These are phyloP conservation scores for Drosophila aldrichi DNA, from an alignment of 2,888 invertebrate species.

Conservation along the genomic window DNA sequence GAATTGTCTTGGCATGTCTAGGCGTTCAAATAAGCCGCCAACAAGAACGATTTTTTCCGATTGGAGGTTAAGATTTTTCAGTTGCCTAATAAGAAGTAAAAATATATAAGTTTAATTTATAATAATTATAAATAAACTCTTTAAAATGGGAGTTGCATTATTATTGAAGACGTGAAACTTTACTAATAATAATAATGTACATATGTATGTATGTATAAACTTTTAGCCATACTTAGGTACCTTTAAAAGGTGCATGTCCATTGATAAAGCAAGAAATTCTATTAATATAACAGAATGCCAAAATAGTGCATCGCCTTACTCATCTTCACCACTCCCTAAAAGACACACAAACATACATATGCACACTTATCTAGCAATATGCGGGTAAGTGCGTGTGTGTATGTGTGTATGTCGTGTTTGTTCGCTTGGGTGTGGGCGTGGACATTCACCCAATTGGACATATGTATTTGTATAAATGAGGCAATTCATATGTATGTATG, in stretches of 20 bases:
- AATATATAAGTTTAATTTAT: neutral
- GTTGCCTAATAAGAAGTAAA: neutral
- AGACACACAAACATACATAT: slow-evolving; percentile 16
- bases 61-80: slow-evolving; percentile 4
- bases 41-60: neutral
- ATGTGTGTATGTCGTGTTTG: slow-evolving; percentile 4
- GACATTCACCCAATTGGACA: neutral
- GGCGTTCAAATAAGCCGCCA: neutral
- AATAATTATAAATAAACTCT: neutral
- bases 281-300: slow-evolving; percentile 65
- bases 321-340: slow-evolving; percentile 62
- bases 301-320: slow-evolving; percentile 64
- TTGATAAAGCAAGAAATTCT: slow-evolving; percentile 71
- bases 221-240: slow-evolving; percentile 6
- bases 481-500: slow-evolving; percentile 9
- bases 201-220: neutral
- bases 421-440: slow-evolving; percentile 27
- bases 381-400: neutral
- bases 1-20: neutral
- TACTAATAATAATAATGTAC: neutral
- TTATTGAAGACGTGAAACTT: neutral
- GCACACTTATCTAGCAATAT: slow-evolving; percentile 2
- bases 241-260: slow-evolving; percentile 61
- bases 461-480: slow-evolving; percentile 16
- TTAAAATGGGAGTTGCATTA: neutral